These are phyloP conservation scores for Tricholaema leucomelas DNA, from an alignment of 2,113 vertebrate species.

Conservation along the genomic window DNA sequence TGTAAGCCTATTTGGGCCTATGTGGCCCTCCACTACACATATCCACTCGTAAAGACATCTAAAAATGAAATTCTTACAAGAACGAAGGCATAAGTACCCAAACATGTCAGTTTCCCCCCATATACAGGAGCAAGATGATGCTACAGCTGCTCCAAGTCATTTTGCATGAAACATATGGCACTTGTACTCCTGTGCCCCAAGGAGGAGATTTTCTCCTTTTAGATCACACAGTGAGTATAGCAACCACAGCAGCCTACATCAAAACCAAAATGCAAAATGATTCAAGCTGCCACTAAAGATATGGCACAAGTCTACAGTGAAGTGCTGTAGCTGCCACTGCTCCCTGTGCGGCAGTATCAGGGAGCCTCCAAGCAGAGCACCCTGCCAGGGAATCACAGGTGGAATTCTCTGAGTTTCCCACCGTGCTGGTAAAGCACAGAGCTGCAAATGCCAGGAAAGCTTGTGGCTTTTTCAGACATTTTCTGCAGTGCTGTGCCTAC, in stretches of 20 bases:
- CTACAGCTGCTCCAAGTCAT: accelerated
- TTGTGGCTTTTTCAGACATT: background rate
- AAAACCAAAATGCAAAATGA: background rate
- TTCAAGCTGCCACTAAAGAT: background rate
- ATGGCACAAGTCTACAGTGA: background rate
- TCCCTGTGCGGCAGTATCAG: accelerated
- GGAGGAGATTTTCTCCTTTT: background rate
- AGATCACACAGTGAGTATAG: conserved; percentile 23
- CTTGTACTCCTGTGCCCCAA: background rate
- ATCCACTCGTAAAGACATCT: background rate
- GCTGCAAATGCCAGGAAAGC: background rate
- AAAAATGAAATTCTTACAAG: background rate
- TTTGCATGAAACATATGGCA: background rate
- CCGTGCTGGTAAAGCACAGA: background rate
- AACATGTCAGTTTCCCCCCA: background rate
- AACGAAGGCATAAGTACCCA: background rate
- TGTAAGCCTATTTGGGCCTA: no score
- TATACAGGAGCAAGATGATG: background rate
- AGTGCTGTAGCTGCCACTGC: background rate
- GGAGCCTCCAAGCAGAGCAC: background rate
- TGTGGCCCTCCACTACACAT: no score
- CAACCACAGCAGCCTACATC: background rate
- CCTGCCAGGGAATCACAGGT: background rate
- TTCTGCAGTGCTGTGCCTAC: background rate
- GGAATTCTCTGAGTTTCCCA: background rate